Evolutionary conservation across 37 sponge, comb jelly and placozoan genomes (phyloP), one percentile per base, ranked within the genome.

Genomic region (Aplysina aerophoba): DNA sequence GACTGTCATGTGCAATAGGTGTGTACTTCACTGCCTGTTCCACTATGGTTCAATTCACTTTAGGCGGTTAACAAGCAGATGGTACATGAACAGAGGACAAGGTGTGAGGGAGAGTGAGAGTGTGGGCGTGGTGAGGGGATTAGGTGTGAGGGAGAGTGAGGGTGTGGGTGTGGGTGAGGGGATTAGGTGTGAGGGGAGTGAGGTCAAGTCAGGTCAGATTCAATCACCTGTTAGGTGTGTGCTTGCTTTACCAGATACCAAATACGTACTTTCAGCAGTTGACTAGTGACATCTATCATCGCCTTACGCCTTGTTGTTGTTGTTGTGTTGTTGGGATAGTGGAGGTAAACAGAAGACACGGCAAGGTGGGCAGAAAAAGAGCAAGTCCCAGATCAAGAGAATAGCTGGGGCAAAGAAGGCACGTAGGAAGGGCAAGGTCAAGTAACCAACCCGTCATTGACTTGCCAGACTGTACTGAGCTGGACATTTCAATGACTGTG

Each of bases 41-140:
- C 17, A 34, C 17, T 27, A 30, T 6, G 27, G 50, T 69, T 69
- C 2, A 24, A 33, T 4, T 12, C 34, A n/a, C 33, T 27, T 17
- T 14, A 62, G 64, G 64, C 64, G 24, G 64, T 62, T 27, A 62
- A 62, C 64, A 62, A 62, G 28, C 64, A 62, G 64, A 28, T 62
- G 28, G 64, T 4, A 62, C 24, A 62, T 13, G 64, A 62, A 11
- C 64, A 62, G 28, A 3, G 64, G 64, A 28, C 28, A 62, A 27
- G 77, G 55, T 62, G 25, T 3, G 25, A 5, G 63, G 63, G 25
- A 14, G 17, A 3, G 25, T 27, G 4, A 62, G 4, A 14, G n/a
- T 62, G 63, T 62, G 63, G 3, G 50, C 8, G 50, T 44, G 3
- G 50, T 44, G 50, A 11, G 50, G 8, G 50, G 50, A 44, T 3